Evolutionary conservation across 1,140 invertebrate species (phyloP), one percentile per base, ranked within the genome.

Genomic region (Agrypnia vestita): DNA sequence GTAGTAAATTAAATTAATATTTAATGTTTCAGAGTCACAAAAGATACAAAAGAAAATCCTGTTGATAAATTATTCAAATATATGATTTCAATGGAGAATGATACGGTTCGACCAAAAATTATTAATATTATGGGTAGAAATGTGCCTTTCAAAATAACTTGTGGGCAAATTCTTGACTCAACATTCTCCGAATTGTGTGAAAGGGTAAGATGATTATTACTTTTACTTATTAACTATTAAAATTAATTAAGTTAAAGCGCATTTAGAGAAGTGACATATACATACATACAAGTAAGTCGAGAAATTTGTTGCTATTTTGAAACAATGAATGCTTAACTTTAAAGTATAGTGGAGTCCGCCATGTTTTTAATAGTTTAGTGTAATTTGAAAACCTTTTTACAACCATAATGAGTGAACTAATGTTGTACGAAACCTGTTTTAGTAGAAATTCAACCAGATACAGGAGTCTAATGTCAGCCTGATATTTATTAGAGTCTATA

Each of bases 151-250:
- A 89, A 92, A 9, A 97, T 94, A 90, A 96, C 97, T 13, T 99
- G 98, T 90, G 98, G 98, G 0, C 92, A 95, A 87, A 92, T 99
- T 51, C 90, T 98, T 74, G 96, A 99, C 89, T 94, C 95, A 25
- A 94, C 92, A 0, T 99, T 99, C 91, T 89, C 93, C 4, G 97
- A 98, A 89, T 90, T 99, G 69, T 99, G 97, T 90, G 92, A 95
- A 86, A 90, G 96, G 86, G 96, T 97, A 91, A 90, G 91, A 74
- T 56, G 6, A 35, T 35, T n/a, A n/a, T n/a, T n/a, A n/a, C n/a
- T n/a, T n/a, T n/a, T n/a, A n/a, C n/a, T n/a, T n/a, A 35, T 35
- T 35, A 35, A 35, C 25, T 35, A 35, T 35, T 35, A 35, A 35
- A 35, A 35, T 35, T 35, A 35, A 35, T 35, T 35, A 35, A 35